These are phyloP conservation scores for Chloroceryle amazona DNA, from an alignment of 2,797 vertebrate species.

Conservation along the genomic window DNA sequence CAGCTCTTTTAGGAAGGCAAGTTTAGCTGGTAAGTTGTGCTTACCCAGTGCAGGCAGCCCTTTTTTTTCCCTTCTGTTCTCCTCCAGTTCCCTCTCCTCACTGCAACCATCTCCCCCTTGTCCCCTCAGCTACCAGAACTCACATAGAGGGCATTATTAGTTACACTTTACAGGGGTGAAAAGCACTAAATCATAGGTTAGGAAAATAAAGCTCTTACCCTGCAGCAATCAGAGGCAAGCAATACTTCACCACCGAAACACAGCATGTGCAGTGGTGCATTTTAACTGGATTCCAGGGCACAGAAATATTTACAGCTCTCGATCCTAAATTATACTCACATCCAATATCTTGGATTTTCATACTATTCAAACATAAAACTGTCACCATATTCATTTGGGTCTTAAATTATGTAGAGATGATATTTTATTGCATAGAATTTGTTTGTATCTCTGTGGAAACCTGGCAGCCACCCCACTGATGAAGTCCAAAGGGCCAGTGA, in stretches of 20 bases:
- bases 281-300: slow-evolving; percentile 59
- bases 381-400: slow-evolving; percentile 42
- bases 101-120: not conserved
- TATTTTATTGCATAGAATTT: slow-evolving; percentile 63
- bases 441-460: slow-evolving; percentile 68
- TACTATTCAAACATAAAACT: slow-evolving; percentile 70
- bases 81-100: not conserved
- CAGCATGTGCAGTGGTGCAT: slow-evolving; percentile 33
- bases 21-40: not conserved
- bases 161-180: slow-evolving; percentile 32
- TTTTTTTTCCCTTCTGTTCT: not conserved
- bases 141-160: slow-evolving; percentile 39
- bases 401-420: slow-evolving; percentile 64
- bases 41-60: not conserved
- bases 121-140: not conserved
- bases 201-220: slow-evolving; percentile 56
- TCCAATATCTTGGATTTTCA: slow-evolving; percentile 48
- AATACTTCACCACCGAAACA: slow-evolving; percentile 14
- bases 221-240: slow-evolving; percentile 38
- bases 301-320: slow-evolving; percentile 53
- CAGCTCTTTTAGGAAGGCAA: not conserved
- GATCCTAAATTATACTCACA: slow-evolving; percentile 35
- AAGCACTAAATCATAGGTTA: slow-evolving; percentile 57
- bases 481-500: slow-evolving; percentile 57
- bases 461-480: slow-evolving; percentile 21